Base-by-base conservation (phyloP, 2,113 vertebrate genomes). In the Sminthopsis crassicaudata region DNA sequence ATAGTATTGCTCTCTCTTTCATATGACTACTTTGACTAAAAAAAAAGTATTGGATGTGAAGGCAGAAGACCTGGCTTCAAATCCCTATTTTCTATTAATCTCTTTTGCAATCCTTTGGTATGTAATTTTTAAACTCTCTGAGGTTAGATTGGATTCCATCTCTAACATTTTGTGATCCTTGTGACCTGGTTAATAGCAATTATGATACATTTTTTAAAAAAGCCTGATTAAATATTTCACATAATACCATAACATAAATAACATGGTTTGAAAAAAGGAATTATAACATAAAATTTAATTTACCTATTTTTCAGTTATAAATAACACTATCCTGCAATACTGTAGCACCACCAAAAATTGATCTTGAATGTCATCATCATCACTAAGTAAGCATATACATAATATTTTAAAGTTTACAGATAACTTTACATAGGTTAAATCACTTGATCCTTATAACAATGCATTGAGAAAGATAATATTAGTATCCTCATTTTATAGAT, bases 41-140 rank as follows among this genome's bases (percentile, higher is more conserved):
- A 0, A 54, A 76, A 22, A 30, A 97, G 23, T 1, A 54, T 12
- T 94, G 36, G 10, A 92, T 26, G 30, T n/a, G 0, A 46, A 94
- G 24, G 53, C 0, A 91, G 19, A 0, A 89, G 95, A 95, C n/a
- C n/a, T 92, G 92, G 94, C 11, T 42, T 93, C 90, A 90, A 91
- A 10, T 1, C 36, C 25, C 1, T 91, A 50, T 92, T 95, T 89
- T 0, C 6, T 51, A 53, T 1, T 16, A 91, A 95, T 16, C 67
- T 67, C 48, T 84, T n/a, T n/a, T n/a, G n/a, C n/a, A n/a, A n/a
- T 26, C 53, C 14, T n/a, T 60, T 67, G 76, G 36, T 25, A 95
- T 36, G 54, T 91, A 50, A 94, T n/a, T 24, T n/a, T 60, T 53
- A 84, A 95, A 96, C 46, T 91, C n/a, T 67, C 60, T 67, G 60